phyloP scores from a whole-genome alignment of 2,888 invertebrate genomes.

The Epistrophella euchroma region DNA sequence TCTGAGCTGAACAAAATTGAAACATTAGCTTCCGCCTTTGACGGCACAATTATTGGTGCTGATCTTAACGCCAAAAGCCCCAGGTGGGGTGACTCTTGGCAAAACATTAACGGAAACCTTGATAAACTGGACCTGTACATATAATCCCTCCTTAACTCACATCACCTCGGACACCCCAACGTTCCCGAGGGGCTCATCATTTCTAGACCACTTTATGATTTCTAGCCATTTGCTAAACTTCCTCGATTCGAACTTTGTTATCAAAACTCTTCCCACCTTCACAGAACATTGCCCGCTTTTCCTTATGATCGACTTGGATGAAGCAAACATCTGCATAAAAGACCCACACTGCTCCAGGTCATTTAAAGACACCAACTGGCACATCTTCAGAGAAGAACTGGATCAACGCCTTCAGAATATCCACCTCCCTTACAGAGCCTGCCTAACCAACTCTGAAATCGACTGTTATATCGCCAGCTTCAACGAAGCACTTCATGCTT shows the following conservation, averaged over 20 bases:
- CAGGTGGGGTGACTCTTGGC: neutral
- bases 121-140: neutral
- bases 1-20: neutral
- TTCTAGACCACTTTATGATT: neutral
- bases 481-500: no score
- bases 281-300: constrained; percentile 1
- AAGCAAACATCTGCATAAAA: neutral
- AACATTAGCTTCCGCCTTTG: neutral
- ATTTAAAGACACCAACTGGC: neutral
- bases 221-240: neutral
- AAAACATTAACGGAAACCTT: neutral
- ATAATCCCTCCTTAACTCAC: neutral
- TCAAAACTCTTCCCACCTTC: no score
- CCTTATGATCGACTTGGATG: neutral
- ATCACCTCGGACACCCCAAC: neutral
- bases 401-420: neutral
- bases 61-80: neutral
- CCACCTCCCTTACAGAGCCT: neutral
- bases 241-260: neutral
- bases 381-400: neutral
- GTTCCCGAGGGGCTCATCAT: neutral
- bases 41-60: neutral
- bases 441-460: no score
- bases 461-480: no score
- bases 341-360: neutral